Percentiles rank a stretch among this genome's conserved stretches.
These are phyloP conservation scores for Petrolisthes cinctipes DNA, from an alignment of 2,888 invertebrate genomes.

Conservation along the genomic window DNA sequence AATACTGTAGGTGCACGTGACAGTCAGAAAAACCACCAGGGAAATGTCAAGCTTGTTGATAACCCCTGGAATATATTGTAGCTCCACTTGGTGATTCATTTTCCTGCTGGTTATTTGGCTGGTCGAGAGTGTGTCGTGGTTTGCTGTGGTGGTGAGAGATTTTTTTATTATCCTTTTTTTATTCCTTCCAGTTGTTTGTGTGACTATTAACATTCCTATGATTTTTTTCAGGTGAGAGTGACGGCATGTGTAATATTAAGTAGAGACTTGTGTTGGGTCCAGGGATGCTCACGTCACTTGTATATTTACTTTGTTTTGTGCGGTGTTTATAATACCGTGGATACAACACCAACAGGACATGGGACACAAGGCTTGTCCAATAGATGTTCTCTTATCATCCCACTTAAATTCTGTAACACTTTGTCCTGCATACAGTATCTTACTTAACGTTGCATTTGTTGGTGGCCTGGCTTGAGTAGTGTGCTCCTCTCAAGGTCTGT, in stretches of 20 bases:
- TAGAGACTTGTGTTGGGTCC: conserved; percentile 64
- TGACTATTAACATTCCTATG: conserved; percentile 49
- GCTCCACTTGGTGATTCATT: not conserved
- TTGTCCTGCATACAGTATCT: conserved; percentile 12
- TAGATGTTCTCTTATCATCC: conserved; percentile 7
- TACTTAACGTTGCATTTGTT: conserved; percentile 39
- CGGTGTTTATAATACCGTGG: not conserved
- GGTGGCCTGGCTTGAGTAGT: conserved; percentile 37
- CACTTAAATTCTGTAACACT: not conserved
- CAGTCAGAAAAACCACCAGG: not conserved
- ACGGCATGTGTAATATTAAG: conserved; percentile 55
- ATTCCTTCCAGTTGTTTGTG: conserved; percentile 30
- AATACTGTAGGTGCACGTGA: not conserved
- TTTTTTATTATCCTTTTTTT: not conserved
- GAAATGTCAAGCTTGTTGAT: not conserved
- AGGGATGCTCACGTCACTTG: conserved; percentile 57
- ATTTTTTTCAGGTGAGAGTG: conserved; percentile 59
- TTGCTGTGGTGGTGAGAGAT: conserved; percentile 21
- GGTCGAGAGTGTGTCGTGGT: conserved; percentile 34
- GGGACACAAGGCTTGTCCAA: not conserved
- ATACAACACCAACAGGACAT: not conserved
- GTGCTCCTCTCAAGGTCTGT: conserved; percentile 18
- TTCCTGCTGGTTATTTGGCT: conserved; percentile 7
- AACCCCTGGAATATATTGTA: not conserved
- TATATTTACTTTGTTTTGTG: not conserved